These are phyloP conservation scores for Danionella dracula DNA, from an alignment of 2,797 vertebrate species.

Conservation along the genomic window DNA sequence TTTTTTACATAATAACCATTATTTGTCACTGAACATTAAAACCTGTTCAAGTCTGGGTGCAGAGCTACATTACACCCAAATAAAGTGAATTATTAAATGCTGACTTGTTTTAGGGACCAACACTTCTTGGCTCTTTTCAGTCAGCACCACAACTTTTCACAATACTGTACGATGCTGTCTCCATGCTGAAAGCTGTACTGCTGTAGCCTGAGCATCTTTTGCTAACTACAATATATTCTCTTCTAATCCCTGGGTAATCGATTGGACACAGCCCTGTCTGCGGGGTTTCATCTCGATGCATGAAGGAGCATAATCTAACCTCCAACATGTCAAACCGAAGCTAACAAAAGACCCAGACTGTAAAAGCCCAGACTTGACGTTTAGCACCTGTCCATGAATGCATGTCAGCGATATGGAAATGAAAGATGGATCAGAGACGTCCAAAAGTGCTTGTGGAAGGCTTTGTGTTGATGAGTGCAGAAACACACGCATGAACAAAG, in stretches of 20 bases:
- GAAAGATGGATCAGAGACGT: constrained; percentile 40
- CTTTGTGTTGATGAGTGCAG: constrained; percentile 28
- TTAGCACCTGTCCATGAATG: constrained; percentile 33
- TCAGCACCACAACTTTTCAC: no score
- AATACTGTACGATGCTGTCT: no score
- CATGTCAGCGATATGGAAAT: constrained; percentile 53
- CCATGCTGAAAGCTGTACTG: no score
- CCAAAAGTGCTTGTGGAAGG: constrained; percentile 41
- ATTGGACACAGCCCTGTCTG: neutral
- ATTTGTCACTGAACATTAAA: no score
- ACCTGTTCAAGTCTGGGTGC: no score
- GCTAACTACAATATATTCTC: no score
- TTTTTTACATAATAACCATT: no score
- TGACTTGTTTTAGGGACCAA: no score
- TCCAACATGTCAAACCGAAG: neutral
- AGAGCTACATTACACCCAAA: no score
- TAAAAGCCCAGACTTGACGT: neutral
- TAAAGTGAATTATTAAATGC: no score
- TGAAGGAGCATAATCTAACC: neutral
- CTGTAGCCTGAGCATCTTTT: no score
- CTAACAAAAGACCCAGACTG: constrained; percentile 1
- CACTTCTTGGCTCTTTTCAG: no score
- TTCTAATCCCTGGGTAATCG: neutral
- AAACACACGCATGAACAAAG: neutral
- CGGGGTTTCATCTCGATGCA: constrained; percentile 12